A percentile compares a stretch with the other conserved stretches of the same genome.
These are phyloP conservation scores for Hippocampus mohnikei DNA, from an alignment of 2,113 vertebrate genomes.

Conservation along the genomic window DNA sequence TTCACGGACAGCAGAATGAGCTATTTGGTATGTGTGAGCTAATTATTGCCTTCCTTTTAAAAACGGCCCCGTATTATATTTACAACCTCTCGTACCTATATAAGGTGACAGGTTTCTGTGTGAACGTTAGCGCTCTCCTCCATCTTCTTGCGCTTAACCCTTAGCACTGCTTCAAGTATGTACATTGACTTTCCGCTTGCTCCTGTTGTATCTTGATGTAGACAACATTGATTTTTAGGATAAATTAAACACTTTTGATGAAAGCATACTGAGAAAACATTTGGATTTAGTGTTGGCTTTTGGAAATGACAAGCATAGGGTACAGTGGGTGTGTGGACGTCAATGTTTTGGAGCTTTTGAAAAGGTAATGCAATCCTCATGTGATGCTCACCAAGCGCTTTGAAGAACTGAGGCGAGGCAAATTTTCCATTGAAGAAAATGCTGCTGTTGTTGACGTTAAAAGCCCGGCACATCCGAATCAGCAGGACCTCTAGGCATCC, in stretches of 20 bases:
- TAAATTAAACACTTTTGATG: background rate
- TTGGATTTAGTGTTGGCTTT: background rate
- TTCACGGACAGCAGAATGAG: background rate
- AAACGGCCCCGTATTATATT: background rate
- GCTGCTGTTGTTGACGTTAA: constrained; percentile 83
- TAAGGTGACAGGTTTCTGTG: background rate
- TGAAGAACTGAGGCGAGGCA: constrained; percentile 80
- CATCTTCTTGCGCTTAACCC: background rate
- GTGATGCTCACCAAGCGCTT: constrained; percentile 80
- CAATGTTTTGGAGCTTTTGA: background rate
- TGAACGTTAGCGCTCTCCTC: background rate
- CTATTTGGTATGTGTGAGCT: background rate
- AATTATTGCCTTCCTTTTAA: background rate
- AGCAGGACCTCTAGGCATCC: constrained; percentile 88
- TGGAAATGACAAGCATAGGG: background rate
- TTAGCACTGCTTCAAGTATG: background rate
- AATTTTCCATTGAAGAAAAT: constrained; percentile 88
- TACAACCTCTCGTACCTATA: background rate
- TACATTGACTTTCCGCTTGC: background rate
- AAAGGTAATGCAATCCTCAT: background rate
- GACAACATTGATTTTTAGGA: background rate
- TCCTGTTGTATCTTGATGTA: background rate
- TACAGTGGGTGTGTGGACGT: background rate
- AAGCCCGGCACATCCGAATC: constrained; percentile 84
- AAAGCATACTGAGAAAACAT: background rate